Evolutionary conservation across 64 coral and sea anemone species (phyloP).

Genomic region (Montipora foliosa): DNA sequence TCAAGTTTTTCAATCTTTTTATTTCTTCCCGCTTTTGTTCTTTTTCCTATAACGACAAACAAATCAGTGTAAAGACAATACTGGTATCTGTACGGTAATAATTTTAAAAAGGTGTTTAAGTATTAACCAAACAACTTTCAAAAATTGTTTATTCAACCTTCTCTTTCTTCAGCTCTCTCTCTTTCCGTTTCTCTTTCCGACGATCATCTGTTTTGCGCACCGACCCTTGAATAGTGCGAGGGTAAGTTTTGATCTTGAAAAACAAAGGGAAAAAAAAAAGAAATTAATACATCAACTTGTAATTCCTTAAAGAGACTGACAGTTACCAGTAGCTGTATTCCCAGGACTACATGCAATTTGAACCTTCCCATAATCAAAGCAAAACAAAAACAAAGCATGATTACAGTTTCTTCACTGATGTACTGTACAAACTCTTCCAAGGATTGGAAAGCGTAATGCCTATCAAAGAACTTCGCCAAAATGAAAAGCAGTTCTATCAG

Average conservation of each 20-base stretch:
- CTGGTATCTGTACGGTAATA: not conserved
- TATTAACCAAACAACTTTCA: no score
- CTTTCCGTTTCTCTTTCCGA: slow-evolving; percentile 84
- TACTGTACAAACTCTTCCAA: no score
- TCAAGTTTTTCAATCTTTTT: slow-evolving; percentile 96
- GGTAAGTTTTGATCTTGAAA: slow-evolving; percentile 92
- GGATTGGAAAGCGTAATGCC: no score
- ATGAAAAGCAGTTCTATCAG: not conserved
- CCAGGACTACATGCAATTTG: no score
- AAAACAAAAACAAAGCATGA: no score
- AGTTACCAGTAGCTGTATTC: no score
- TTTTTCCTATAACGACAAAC: slow-evolving; percentile 78
- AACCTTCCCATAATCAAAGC: no score
- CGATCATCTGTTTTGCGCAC: slow-evolving; percentile 83
- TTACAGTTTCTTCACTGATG: no score
- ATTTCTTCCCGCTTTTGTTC: slow-evolving; percentile 94
- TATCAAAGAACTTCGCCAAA: no score
- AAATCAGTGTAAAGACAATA: slow-evolving; percentile 2
- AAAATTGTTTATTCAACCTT: slow-evolving; percentile 59
- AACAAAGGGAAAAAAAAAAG: not conserved
- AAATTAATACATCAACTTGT: not conserved
- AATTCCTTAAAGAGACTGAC: no score
- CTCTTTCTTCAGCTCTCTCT: slow-evolving; percentile 78
- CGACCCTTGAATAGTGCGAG: slow-evolving; percentile 82
- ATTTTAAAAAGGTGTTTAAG: not conserved